A percentile compares a stretch with the other conserved stretches of the same genome.
Evolutionary conservation across 2,797 vertebrate genomes (phyloP).

Genomic region (Dryobates pubescens): DNA sequence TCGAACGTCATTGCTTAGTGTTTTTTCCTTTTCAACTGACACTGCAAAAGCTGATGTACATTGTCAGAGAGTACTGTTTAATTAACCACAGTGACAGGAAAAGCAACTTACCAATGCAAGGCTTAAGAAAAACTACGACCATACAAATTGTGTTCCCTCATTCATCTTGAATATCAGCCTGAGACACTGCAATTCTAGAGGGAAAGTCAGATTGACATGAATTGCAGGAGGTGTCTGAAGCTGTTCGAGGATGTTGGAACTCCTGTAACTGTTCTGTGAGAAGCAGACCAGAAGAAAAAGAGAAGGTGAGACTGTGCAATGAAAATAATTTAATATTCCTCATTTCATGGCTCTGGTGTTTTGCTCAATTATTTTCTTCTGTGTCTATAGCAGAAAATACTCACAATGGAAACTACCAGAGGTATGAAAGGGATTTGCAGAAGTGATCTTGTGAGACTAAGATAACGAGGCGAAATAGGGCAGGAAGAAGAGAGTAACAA

Average conservation of each 20-base stretch:
- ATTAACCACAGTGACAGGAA: slow-evolving; percentile 35
- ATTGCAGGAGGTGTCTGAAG: neutral
- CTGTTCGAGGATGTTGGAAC: neutral
- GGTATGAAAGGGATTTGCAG: neutral
- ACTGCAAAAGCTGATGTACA: neutral
- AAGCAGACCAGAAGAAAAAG: neutral
- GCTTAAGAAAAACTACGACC: neutral
- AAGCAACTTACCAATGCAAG: neutral
- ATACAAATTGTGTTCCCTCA: neutral
- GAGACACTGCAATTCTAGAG: neutral
- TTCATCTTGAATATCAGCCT: neutral
- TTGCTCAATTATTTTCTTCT: neutral
- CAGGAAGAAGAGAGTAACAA: neutral
- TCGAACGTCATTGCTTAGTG: neutral
- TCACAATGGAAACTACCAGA: neutral
- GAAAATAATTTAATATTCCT: neutral
- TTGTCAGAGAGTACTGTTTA: neutral
- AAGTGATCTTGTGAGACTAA: neutral
- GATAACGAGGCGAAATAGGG: neutral
- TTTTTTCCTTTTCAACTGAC: slow-evolving; percentile 38
- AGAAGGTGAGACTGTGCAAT: neutral
- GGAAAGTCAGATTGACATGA: neutral
- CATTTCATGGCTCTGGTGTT: neutral
- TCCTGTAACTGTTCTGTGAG: neutral
- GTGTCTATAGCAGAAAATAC: neutral